These are phyloP conservation scores for Anagrus nilaparvatae DNA, from an alignment of 1,140 invertebrate genomes.

Conservation along the genomic window DNA sequence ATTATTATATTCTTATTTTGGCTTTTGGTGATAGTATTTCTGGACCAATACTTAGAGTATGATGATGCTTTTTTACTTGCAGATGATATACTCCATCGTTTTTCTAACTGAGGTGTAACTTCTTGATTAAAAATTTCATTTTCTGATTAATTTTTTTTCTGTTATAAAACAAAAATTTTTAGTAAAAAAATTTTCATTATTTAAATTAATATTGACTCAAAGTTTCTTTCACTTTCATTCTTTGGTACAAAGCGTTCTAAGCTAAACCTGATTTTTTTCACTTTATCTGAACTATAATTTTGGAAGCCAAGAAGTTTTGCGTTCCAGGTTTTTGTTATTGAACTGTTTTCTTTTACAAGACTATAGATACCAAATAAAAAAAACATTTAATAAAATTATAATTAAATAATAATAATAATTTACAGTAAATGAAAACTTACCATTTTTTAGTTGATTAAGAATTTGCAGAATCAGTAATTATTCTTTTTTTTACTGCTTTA, in stretches of 20 bases:
- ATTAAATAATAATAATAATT: slow-evolving; percentile 2
- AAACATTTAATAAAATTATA: slow-evolving; percentile 3
- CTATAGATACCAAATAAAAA: slow-evolving; percentile 20
- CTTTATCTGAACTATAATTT: slow-evolving; percentile 23
- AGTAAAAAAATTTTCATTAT: background rate
- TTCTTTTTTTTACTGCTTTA: slow-evolving; percentile 53
- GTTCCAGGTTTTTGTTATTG: slow-evolving; percentile 21
- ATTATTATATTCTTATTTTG: slow-evolving; percentile 20
- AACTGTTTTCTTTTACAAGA: slow-evolving; percentile 22
- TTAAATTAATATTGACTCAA: slow-evolving; percentile 1
- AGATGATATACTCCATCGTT: slow-evolving; percentile 33
- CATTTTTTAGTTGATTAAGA: slow-evolving; percentile 45
- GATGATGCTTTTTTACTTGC: slow-evolving; percentile 23
- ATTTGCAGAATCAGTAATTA: slow-evolving; percentile 35
- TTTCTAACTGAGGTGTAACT: slow-evolving; percentile 22
- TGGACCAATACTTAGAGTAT: slow-evolving; percentile 19
- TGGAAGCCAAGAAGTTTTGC: slow-evolving; percentile 20
- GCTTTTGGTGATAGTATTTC: slow-evolving; percentile 18
- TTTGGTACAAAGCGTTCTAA: slow-evolving; percentile 32
- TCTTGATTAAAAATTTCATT: slow-evolving; percentile 18
- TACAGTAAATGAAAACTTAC: slow-evolving; percentile 31
- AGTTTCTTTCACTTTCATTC: slow-evolving; percentile 26
- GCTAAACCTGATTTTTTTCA: slow-evolving; percentile 33
- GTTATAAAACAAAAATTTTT: slow-evolving; percentile 14
- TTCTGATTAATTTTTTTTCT: slow-evolving; percentile 24